A percentile compares a stretch with the other conserved stretches of the same genome.
Conservation (phyloP, 2,888 invertebrate genomes). For the Magallana nippona region DNA sequence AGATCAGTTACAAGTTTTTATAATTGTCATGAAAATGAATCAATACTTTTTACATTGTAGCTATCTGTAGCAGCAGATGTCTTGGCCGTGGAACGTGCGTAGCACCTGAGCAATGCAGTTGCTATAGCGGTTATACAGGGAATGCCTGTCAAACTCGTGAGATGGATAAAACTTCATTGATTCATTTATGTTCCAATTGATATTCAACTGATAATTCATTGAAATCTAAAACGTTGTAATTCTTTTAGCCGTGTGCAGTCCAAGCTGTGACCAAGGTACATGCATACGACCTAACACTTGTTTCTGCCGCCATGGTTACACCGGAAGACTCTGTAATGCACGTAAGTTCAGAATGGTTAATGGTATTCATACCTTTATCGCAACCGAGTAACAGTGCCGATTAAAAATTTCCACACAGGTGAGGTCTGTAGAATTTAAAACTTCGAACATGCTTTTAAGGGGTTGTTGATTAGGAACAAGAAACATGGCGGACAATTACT, state of each 20-base stretch:
- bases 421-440: too few relatives aligned
- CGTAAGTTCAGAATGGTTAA: background rate
- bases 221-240: background rate
- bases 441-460: too few relatives aligned
- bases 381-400: too few relatives aligned
- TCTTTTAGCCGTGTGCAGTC: background rate
- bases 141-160: slow-evolving; percentile 9
- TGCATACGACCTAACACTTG: background rate
- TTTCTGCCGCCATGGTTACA: background rate
- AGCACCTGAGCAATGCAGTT: background rate
- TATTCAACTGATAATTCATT: background rate
- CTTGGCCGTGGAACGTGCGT: background rate
- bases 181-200: background rate
- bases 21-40: background rate
- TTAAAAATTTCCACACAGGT: too few relatives aligned
- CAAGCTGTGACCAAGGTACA: background rate
- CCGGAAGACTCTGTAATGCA: background rate
- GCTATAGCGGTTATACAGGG: slow-evolving; percentile 6
- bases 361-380: too few relatives aligned
- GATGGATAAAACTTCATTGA: background rate
- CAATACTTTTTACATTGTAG: background rate
- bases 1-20: background rate
- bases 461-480: too few relatives aligned
- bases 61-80: background rate
- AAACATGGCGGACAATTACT: too few relatives aligned